Evolutionary conservation across 2,797 vertebrate genomes (phyloP).

Genomic region (Mormyrops boulengeri): DNA sequence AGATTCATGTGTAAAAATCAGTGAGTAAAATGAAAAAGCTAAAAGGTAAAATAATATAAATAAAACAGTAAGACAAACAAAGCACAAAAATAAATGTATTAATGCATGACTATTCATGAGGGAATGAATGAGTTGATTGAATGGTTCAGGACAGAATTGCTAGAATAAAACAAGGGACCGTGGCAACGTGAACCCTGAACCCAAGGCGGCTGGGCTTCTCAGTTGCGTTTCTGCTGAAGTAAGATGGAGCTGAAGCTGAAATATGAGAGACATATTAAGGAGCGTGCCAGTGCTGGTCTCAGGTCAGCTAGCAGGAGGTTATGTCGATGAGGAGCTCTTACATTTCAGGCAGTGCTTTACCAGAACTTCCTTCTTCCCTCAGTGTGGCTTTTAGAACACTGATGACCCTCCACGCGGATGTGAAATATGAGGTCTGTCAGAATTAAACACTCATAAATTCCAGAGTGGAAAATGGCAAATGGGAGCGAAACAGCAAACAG

Average conservation of each 20-base stretch:
- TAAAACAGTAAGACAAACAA: neutral
- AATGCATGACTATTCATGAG: neutral
- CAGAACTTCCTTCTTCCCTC: neutral
- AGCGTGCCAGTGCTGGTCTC: neutral
- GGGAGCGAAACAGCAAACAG: neutral
- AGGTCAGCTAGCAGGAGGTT: neutral
- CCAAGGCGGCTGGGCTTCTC: neutral
- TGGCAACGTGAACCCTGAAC: neutral
- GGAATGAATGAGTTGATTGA: neutral
- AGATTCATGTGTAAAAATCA: neutral
- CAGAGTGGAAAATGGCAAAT: neutral
- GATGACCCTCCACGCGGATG: neutral
- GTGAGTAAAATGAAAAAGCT: neutral
- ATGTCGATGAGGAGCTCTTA: neutral
- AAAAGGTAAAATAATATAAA: neutral
- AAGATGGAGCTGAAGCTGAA: neutral
- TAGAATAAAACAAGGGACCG: neutral
- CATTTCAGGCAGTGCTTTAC: slow-evolving; percentile 52
- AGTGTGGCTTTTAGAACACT: neutral
- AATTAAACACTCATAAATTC: neutral
- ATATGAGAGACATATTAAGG: neutral
- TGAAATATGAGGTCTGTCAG: neutral
- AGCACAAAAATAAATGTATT: neutral
- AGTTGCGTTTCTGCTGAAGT: neutral
- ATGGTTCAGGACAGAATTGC: neutral